phyloP scores from a whole-genome alignment of 2,797 vertebrate genomes.

The Eremophila alpestris region DNA sequence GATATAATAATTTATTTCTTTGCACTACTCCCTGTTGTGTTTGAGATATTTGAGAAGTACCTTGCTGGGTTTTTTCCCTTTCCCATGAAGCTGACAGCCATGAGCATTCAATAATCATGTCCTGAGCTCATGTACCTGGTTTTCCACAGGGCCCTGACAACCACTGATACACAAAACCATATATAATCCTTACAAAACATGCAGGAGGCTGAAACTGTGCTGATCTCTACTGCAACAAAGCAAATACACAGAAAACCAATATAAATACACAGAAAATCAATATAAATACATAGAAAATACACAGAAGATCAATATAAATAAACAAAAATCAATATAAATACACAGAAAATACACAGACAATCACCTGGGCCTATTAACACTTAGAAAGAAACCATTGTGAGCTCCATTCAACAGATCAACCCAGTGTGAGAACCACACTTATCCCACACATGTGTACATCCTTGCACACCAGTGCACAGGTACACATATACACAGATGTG shows the following conservation, averaged over 20 bases:
- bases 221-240: neutral
- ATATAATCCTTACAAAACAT: neutral
- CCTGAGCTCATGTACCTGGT: neutral
- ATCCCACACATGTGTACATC: accelerated
- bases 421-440: neutral
- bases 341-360: neutral
- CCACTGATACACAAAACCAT: neutral
- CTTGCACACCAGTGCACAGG: neutral
- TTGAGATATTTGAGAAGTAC: neutral
- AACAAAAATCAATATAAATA: neutral
- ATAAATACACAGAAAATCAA: neutral
- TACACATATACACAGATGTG: accelerated
- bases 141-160: neutral
- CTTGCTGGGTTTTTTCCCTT: neutral
- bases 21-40: neutral
- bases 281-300: neutral
- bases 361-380: neutral
- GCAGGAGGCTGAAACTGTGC: neutral
- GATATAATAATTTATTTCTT: neutral
- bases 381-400: neutral
- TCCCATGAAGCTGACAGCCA: neutral
- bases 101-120: neutral
- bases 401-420: neutral
- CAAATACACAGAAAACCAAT: neutral
- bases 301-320: neutral